A percentile compares a stretch with the other conserved stretches of the same genome.
phyloP scores from a whole-genome alignment of 2,888 invertebrate genomes.

The Pseudococcus viburni region DNA sequence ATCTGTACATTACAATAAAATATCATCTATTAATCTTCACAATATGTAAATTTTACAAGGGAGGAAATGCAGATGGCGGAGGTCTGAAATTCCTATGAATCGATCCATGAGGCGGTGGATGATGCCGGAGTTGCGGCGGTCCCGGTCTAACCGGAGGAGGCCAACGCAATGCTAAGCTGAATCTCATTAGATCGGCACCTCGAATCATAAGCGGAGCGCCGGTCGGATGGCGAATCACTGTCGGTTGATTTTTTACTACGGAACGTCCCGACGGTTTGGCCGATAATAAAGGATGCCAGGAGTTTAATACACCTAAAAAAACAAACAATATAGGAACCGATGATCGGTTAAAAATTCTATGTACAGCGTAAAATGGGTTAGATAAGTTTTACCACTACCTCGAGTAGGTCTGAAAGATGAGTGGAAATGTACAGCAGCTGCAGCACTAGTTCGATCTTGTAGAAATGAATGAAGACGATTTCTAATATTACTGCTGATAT shows the following conservation, averaged over 20 bases:
- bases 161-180: constrained; percentile 62
- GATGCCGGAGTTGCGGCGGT: constrained; percentile 58
- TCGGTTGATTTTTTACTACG: constrained; percentile 48
- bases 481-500: neutral
- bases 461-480: constrained; percentile 51
- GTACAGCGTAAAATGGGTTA: neutral
- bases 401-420: constrained; percentile 58
- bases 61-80: constrained; percentile 55
- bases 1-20: neutral
- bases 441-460: constrained; percentile 49
- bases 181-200: constrained; percentile 58
- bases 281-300: constrained; percentile 59
- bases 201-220: constrained; percentile 60
- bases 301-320: constrained; percentile 26
- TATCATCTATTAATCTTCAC: neutral
- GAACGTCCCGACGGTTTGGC: constrained; percentile 37
- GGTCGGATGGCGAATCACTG: constrained; percentile 60
- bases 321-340: neutral
- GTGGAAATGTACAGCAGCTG: constrained; percentile 57
- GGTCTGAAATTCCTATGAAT: constrained; percentile 60
- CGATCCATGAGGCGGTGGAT: constrained; percentile 51
- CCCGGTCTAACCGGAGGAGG: constrained; percentile 50
- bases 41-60: neutral
- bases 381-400: constrained; percentile 2
- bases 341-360: neutral